A percentile compares a stretch with the other conserved stretches of the same genome.
Evolutionary conservation across 2,888 invertebrate genomes (phyloP).

Genomic region (Saturnia japonica): DNA sequence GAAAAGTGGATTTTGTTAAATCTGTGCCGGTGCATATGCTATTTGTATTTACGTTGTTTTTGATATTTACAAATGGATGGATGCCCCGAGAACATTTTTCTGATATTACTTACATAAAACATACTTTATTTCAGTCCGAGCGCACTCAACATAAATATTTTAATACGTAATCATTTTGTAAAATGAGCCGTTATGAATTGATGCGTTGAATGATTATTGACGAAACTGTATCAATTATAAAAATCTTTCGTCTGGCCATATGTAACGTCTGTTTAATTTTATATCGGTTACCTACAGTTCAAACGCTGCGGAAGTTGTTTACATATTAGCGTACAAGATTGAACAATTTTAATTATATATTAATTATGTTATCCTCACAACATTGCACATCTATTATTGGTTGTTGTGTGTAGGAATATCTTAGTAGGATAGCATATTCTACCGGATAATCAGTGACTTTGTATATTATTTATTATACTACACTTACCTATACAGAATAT

Average conservation of each 20-base stretch:
- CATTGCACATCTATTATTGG: background rate
- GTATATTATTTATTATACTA: background rate
- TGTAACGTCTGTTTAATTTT: constrained; percentile 23
- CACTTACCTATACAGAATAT: too few species aligned
- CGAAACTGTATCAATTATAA: constrained; percentile 22
- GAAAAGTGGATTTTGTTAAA: constrained; percentile 13
- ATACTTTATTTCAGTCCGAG: constrained; percentile 14
- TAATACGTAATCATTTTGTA: constrained; percentile 19
- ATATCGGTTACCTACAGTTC: constrained; percentile 5
- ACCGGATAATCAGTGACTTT: background rate
- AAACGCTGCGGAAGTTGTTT: constrained; percentile 13
- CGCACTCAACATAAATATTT: constrained; percentile 19
- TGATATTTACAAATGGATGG: constrained; percentile 15
- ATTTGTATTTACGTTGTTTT: constrained; percentile 11
- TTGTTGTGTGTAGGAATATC: background rate
- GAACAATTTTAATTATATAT: constrained; percentile 9
- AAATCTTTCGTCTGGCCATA: constrained; percentile 21
- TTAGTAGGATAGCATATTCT: background rate
- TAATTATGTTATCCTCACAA: background rate
- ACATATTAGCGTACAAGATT: background rate
- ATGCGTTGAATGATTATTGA: constrained; percentile 21
- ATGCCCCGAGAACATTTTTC: constrained; percentile 13
- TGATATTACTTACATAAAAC: constrained; percentile 8
- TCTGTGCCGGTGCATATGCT: background rate
- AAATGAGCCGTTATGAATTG: constrained; percentile 23